These are phyloP conservation scores for Brachynemurus nebulosus DNA, from an alignment of 2,888 invertebrate genomes.

Conservation along the genomic window DNA sequence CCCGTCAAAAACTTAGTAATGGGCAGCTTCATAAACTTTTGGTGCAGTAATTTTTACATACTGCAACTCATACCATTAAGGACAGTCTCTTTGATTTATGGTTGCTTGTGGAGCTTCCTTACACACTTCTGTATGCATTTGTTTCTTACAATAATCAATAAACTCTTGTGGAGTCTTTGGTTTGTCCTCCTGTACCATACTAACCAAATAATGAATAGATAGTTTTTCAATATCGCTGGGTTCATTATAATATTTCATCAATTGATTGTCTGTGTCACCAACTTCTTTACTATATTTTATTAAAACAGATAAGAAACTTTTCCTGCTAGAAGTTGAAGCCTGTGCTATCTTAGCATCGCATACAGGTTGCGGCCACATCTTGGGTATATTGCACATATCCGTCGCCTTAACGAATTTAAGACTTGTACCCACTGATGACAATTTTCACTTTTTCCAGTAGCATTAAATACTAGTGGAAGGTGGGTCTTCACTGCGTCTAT, in stretches of 20 bases:
- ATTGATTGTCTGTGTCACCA: too few species aligned
- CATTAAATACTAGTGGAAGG: constrained; percentile 10
- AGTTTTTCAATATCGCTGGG: too few species aligned
- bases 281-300: too few species aligned
- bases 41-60: constrained; percentile 10
- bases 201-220: too few species aligned
- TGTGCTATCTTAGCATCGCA: too few species aligned
- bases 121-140: too few species aligned
- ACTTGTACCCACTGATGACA: constrained; percentile 12
- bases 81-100: constrained; percentile 12
- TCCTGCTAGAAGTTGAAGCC: too few species aligned
- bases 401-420: constrained; percentile 13
- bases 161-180: not conserved
- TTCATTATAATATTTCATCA: too few species aligned
- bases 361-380: not conserved
- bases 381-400: not conserved
- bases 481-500: constrained; percentile 14
- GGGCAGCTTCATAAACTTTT: not conserved
- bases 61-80: constrained; percentile 10
- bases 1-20: constrained; percentile 9
- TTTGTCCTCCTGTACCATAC: too few species aligned
- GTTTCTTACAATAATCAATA: too few species aligned
- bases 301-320: too few species aligned
- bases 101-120: not conserved
- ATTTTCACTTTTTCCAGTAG: constrained; percentile 13